Percentiles rank a stretch among this genome's conserved stretches.
Evolutionary conservation across 2,888 invertebrate genomes (phyloP).

Genomic region (Amitus sp.): DNA sequence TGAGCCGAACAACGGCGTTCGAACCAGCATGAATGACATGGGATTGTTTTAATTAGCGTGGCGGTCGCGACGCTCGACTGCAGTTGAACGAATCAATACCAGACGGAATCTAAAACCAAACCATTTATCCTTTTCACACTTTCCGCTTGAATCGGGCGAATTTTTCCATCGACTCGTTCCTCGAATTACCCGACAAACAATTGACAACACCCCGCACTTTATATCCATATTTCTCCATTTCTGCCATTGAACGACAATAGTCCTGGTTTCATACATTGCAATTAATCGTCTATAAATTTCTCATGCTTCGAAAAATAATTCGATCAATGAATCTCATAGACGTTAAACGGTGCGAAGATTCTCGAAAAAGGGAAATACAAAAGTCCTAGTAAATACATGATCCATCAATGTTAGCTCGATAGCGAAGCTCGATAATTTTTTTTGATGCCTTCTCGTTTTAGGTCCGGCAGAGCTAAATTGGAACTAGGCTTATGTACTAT

Average conservation of each 20-base stretch:
- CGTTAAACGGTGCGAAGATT: background rate
- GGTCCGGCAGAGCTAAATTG: slow-evolving; percentile 33
- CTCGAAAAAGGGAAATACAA: background rate
- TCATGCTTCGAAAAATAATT: background rate
- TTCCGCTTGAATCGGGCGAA: background rate
- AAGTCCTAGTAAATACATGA: background rate
- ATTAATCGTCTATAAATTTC: background rate
- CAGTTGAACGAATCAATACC: background rate
- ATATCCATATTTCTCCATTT: slow-evolving; percentile 4
- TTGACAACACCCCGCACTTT: background rate
- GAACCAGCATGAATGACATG: background rate
- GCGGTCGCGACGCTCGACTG: background rate
- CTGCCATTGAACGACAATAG: background rate
- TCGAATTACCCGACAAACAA: background rate
- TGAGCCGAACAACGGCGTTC: too few species aligned
- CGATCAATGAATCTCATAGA: background rate
- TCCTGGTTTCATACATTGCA: too few species aligned
- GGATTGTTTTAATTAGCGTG: background rate
- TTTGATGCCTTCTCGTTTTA: slow-evolving; percentile 34
- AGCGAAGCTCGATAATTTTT: slow-evolving; percentile 24
- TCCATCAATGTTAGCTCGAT: background rate
- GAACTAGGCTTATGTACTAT: slow-evolving; percentile 40
- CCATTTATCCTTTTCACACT: background rate
- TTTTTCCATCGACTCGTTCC: background rate
- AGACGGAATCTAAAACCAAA: background rate